These are phyloP conservation scores for Neomonachus schauinslandi DNA, from an alignment of 2,113 vertebrate species.

Conservation along the genomic window DNA sequence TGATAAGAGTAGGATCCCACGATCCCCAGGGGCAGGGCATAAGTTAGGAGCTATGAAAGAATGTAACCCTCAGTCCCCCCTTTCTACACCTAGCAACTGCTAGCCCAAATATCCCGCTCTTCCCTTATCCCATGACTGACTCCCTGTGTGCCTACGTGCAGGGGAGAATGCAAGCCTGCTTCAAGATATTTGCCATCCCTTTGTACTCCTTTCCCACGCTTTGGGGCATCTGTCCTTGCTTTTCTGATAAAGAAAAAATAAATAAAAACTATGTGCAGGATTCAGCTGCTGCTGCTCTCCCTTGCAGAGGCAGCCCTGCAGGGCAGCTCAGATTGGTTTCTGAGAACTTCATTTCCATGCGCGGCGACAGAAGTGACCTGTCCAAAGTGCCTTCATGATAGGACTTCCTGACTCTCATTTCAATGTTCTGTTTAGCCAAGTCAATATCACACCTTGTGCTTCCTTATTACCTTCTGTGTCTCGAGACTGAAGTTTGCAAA, in stretches of 20 bases:
- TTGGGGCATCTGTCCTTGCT: background rate
- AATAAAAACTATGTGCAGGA: too few relatives aligned
- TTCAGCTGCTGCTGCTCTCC: too few relatives aligned
- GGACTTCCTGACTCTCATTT: background rate
- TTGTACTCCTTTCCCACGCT: background rate
- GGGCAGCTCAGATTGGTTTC: too few relatives aligned
- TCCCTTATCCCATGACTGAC: background rate
- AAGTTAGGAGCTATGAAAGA: background rate
- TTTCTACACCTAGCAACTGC: background rate
- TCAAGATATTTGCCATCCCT: background rate
- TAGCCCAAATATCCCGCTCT: background rate
- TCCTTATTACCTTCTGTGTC: background rate
- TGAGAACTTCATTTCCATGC: too few relatives aligned
- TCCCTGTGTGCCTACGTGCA: background rate
- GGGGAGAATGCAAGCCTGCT: background rate
- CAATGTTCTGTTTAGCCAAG: background rate
- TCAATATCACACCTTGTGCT: background rate
- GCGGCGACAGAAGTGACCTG: background rate
- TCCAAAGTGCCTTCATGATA: background rate
- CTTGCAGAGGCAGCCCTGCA: too few relatives aligned
- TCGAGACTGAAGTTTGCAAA: background rate
- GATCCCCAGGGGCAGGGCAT: background rate
- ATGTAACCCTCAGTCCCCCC: background rate
- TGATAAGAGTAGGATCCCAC: background rate
- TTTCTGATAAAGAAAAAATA: background rate